Percentiles rank a stretch among this genome's conserved stretches.
Conservation (phyloP, 2,797 vertebrate species). For the Taenioides sp. region DNA sequence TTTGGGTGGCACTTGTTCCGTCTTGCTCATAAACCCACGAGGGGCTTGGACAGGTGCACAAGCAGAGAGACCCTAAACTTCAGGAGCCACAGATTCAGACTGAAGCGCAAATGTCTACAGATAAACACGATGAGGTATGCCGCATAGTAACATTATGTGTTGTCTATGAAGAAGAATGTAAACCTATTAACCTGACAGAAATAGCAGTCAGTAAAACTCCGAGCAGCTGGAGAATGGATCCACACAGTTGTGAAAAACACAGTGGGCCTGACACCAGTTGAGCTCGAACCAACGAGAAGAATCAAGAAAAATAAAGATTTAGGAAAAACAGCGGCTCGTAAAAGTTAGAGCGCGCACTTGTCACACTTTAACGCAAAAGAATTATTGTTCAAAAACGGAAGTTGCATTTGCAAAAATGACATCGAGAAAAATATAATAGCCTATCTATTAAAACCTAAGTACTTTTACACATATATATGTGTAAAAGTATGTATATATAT, state of each 20-base stretch:
- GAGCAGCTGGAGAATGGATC: slow-evolving; percentile 33
- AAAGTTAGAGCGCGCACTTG: not conserved
- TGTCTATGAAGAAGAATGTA: slow-evolving; percentile 57
- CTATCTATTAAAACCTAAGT: not conserved
- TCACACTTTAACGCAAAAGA: not conserved
- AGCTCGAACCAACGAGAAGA: slow-evolving; percentile 6
- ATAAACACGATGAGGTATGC: not conserved
- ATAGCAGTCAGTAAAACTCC: slow-evolving; percentile 60
- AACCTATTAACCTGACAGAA: slow-evolving; percentile 65
- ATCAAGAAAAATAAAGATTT: not conserved
- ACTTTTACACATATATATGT: too few relatives aligned
- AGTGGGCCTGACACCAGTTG: slow-evolving; percentile 38
- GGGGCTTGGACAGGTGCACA: slow-evolving; percentile 65
- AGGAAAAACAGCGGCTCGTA: not conserved
- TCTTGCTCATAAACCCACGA: slow-evolving; percentile 41
- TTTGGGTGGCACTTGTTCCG: slow-evolving; percentile 63
- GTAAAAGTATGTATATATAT: too few relatives aligned
- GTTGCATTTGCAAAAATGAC: not conserved
- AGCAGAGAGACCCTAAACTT: slow-evolving; percentile 25
- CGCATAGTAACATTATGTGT: slow-evolving; percentile 51
- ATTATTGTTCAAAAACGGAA: not conserved
- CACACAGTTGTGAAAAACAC: slow-evolving; percentile 2
- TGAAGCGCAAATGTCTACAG: slow-evolving; percentile 5
- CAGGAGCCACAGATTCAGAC: slow-evolving; percentile 9
- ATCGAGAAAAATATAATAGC: not conserved